Evolutionary conservation across 2,888 invertebrate genomes (phyloP), one percentile per base, ranked within the genome.

Genomic region (Spisula solida): DNA sequence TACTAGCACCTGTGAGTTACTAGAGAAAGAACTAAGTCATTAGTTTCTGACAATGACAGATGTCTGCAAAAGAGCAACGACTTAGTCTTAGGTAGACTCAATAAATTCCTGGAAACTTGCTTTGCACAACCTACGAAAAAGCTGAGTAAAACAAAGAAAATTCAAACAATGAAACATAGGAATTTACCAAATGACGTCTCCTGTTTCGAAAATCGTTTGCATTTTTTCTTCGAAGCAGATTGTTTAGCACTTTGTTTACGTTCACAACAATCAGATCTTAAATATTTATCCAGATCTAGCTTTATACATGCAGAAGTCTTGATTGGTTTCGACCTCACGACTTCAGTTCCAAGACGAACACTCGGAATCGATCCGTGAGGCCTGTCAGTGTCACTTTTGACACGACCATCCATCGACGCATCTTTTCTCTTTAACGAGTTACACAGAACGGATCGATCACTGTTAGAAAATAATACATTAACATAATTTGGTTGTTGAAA

Each of bases 391-490:
- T 20, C 41, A 70, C 82, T 47, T 70, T 82, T 41, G n/a, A 60
- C 60, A 82, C 25, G 25, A 10, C 25, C 25, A 25, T 75, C 75
- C 5, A 18, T 31, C 31, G 29, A 75, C 14, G 12, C 75, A 75
- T 31, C 18, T 1, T 31, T 16, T 75, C 29, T 75, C 4, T 34
- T 75, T 4, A 34, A 14, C 18, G 75, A 34, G 75, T 75, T 31
- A 75, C 20, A 47, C 4, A 83, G 2, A 18, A 48, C 66, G 12
- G 82, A 31, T 47, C 34, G 70, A 31, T 20, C 70, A n/a, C 31
- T 70, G 34, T 31, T 47, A 41, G 83, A 75, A 75, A 51, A 83
- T 70, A 70, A 75, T 18, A 83, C 75, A 70, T 83, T 83, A 16
- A 83, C 83, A 66, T 83, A 75, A n/a, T 51, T 78, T 2, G 83